Base-by-base conservation (phyloP, 2,113 vertebrate genomes). In the Antigone vipio region DNA sequence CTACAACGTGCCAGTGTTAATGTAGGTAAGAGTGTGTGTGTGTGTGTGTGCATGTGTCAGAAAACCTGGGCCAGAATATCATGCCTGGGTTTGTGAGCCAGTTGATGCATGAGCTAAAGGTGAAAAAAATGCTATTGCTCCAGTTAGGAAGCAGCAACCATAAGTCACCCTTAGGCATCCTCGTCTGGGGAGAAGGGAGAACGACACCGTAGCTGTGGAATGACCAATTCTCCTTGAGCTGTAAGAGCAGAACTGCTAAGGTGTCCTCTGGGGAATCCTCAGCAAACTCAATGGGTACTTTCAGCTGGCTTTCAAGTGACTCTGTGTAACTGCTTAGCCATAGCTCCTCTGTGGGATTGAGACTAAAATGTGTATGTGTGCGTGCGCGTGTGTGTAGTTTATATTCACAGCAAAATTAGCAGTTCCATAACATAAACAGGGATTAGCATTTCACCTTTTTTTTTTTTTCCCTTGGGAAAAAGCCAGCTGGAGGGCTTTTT, bases 161-260 rank as follows among this genome's bases (percentile, higher is more conserved):
- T 95, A 95, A 95, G 95, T 91, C 91, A 96, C 91, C 93, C 88
- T 92, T 84, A 93, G 92, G 92, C 94, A 95, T 77, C 77, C 44
- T 84, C 32, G 3, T 89, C 92, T 88, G 58, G 88, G 92, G 85
- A 95, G 79, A 72, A 75, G 29, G 24, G 52, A 81, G 90, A 96
- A 35, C 2, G 9, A 42, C 84, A 82, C 64, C 0, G 7, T 60
- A 82, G 92, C 80, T 0, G 2, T 83, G 52, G 73, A 96, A 91
- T 10, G 4, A 88, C 82, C 95, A 94, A 89, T 92, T 96, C 94
- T 96, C 85, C 92, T 88, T 88, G 81, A 96, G 89, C 92, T 91
- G 56, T 75, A 91, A 75, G 85, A 95, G 74, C 91, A 85, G 86
- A 97, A 87, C 80, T 92, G 80, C 88, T 84, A 77, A 91, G 84